Percentiles rank a stretch among this genome's conserved stretches.
phyloP scores from a whole-genome alignment of 2,888 invertebrate genomes.

The Esperia sulphurella region DNA sequence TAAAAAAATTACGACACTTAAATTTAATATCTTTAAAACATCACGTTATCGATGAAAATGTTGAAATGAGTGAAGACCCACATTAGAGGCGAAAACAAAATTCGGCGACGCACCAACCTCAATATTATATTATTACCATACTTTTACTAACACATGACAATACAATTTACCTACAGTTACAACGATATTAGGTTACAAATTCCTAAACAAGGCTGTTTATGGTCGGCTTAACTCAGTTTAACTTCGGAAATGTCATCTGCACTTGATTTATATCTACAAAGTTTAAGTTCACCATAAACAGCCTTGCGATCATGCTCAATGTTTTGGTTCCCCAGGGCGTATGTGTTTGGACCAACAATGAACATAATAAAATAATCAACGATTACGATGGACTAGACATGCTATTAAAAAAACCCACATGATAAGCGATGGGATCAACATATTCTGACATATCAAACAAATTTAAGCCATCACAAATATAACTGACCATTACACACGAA shows the following conservation, averaged over 20 bases:
- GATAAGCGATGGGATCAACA: constrained; percentile 62
- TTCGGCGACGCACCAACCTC: constrained; percentile 45
- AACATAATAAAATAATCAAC: constrained; percentile 44
- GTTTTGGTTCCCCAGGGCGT: constrained; percentile 15
- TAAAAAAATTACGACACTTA: neutral
- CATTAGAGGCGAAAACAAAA: constrained; percentile 30
- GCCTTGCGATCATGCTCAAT: constrained; percentile 33
- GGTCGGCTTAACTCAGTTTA: neutral
- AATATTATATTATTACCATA: constrained; percentile 21
- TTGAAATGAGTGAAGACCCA: constrained; percentile 71
- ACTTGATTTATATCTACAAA: neutral
- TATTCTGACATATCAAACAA: constrained; percentile 34
- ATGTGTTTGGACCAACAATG: constrained; percentile 27
- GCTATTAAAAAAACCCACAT: constrained; percentile 79
- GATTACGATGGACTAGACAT: constrained; percentile 45
- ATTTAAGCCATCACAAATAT: constrained; percentile 33
- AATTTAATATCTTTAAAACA: neutral
- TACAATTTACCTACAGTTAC: constrained; percentile 19
- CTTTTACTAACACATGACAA: constrained; percentile 31
- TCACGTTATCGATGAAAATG: neutral
- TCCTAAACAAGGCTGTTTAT: neutral
- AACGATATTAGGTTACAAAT: constrained; percentile 1
- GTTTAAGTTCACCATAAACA: neutral
- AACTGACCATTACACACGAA: constrained; percentile 28
- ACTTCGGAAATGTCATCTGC: neutral